Base-by-base conservation (phyloP, 2,113 vertebrate genomes). In the Bubalus kerabau region DNA sequence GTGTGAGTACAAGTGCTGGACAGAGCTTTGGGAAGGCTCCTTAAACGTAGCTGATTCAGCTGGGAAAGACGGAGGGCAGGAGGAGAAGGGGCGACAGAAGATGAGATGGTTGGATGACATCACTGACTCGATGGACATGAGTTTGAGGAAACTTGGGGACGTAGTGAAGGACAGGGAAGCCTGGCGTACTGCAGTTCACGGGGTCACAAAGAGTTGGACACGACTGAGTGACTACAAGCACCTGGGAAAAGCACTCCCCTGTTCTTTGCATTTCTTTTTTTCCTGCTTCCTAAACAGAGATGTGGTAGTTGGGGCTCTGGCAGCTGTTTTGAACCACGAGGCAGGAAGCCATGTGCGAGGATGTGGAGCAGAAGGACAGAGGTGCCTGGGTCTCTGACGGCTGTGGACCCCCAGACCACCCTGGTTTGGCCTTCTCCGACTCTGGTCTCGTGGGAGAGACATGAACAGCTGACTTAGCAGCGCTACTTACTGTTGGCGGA, bases 401-500 rank as follows among this genome's bases (percentile, higher is more conserved):
- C 36, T 0, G 4, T 28, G n/a, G 71, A 1, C 11, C 43, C n/a
- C 3, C 30, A 17, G 4, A 7, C 13, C 3, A 2, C 85, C 46
- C 71, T 21, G 71, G 28, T 3, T 0, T 24, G 86, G 32, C 46
- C 9, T 2, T 67, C 19, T 8, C 7, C 16, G 2, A 19, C 48
- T 11, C 86, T 8, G 0, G 3, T n/a, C 78, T 67, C 13, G 2
- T 9, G 26, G 54, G 7, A 36, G 7, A 28, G 26, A 24, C 6
- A 3, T 5, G 84, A 32, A 1, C 67, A 1, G 54, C 15, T 10
- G 1, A 32, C 57, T 57, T 15, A 16, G 46, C 5, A 5, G 14
- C 2, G 30, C 32, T 16, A 0, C 46, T 12, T 24, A 3, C 15
- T 4, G 9, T 0, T 6, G 17, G 23, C 12, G 36, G 50, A 5